Percentiles rank a stretch among this genome's conserved stretches.
These are phyloP conservation scores for Chaetodon auriga DNA, from an alignment of 2,113 vertebrate genomes.

Conservation along the genomic window DNA sequence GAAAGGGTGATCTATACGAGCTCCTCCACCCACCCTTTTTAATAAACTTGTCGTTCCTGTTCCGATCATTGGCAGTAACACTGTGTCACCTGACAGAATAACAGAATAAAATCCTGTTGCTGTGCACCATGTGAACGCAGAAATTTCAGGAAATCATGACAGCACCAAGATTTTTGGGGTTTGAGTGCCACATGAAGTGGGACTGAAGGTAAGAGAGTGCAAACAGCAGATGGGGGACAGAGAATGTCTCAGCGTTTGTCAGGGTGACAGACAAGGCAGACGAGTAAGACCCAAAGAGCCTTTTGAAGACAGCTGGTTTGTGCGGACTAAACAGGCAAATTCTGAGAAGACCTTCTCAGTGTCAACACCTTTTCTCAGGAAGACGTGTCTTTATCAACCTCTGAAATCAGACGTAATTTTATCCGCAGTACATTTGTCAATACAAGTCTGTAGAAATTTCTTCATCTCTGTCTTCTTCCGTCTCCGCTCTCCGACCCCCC, in stretches of 20 bases:
- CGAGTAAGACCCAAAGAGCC: slow-evolving; percentile 4
- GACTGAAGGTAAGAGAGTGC: background rate
- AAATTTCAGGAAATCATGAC: background rate
- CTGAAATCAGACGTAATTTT: slow-evolving; percentile 29
- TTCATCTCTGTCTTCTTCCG: slow-evolving; percentile 1
- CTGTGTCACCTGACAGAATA: background rate
- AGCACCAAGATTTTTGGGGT: background rate
- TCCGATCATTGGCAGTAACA: background rate
- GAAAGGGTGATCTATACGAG: too few species aligned
- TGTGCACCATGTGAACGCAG: background rate
- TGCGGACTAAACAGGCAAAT: slow-evolving; percentile 22
- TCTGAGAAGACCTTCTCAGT: slow-evolving; percentile 2
- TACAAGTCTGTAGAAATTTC: slow-evolving; percentile 22
- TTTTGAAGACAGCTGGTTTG: slow-evolving; percentile 26
- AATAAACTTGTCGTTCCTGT: slow-evolving; percentile 34
- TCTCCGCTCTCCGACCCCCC: background rate
- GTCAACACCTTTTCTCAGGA: background rate
- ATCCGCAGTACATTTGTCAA: slow-evolving; percentile 33
- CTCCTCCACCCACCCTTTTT: background rate
- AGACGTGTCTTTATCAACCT: background rate
- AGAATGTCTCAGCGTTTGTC: background rate
- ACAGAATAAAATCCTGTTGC: background rate
- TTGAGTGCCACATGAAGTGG: background rate
- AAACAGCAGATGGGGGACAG: background rate
- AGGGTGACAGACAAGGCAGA: background rate